Base-by-base conservation (phyloP, 2,113 vertebrate genomes). In the Lophura nycthemera region DNA sequence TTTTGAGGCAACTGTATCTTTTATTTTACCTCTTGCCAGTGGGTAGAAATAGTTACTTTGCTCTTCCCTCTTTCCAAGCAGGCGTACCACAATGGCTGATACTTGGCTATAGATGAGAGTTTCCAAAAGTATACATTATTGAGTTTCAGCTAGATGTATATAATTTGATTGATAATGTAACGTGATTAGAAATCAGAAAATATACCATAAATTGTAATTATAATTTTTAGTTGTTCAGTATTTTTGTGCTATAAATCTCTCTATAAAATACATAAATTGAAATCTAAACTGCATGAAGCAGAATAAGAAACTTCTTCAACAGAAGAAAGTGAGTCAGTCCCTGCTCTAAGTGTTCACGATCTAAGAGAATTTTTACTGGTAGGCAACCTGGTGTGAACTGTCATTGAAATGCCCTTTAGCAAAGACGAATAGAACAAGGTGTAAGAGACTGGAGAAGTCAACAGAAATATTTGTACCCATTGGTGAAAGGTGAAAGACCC, bases 1-100 rank as follows among this genome's bases (percentile, higher is more conserved):
- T 93, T 97, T 94, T 91, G 90, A 95, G 88, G 57, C 83, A 92
- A 73, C 3, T 2, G 11, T 6, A 40, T 72, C 88, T 95, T 91
- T 79, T 56, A 88, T 43, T 76, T 92, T 91, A 86, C 63, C 54
- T 91, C 82, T 86, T 56, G 36, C 66, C 82, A 52, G 43, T 3
- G 9, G 3, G 12, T 24, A 70, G 48, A 94, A 89, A 64, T 92
- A n/a, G 83, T 87, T 70, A 83, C 88, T 87, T 30, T 80, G 38
- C 32, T 64, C 20, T 29, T 89, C 79, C 30, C 19, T 40, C 13
- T 72, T 86, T 89, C 77, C 87, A 81, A 60, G 15, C 11, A 56
- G 94, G 13, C n/a, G 82, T 92, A 64, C 57, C 77, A 43, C 70
- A 61, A 15, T 45, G 69, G 59, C 54, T 74, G 84, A 59, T 10